phyloP scores from a whole-genome alignment of 2,797 vertebrate species.

The Cirrhinus molitorella region DNA sequence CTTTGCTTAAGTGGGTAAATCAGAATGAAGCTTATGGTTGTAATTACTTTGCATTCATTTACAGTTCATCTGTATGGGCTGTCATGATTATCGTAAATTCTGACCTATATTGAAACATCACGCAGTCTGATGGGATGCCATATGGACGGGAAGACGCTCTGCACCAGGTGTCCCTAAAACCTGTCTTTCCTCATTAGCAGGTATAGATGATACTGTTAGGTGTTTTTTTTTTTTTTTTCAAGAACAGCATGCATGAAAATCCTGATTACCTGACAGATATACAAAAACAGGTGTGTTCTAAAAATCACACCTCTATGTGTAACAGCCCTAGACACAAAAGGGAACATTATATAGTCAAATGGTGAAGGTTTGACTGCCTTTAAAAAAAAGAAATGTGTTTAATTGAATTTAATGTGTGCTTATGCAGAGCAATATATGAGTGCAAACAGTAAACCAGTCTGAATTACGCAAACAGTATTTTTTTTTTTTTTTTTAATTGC shows the following conservation, averaged over 20 bases:
- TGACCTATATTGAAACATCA: not conserved
- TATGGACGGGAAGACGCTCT: slow-evolving; percentile 2
- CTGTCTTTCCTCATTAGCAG: slow-evolving; percentile 18
- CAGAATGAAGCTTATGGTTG: slow-evolving; percentile 1
- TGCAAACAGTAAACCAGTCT: too few species aligned
- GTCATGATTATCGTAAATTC: not conserved
- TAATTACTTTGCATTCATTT: not conserved
- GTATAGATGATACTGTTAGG: not conserved
- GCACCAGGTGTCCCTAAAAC: not conserved
- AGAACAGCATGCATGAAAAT: not conserved
- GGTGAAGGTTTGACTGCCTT: not conserved
- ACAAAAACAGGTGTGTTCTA: not conserved
- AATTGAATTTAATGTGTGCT: not conserved
- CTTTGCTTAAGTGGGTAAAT: slow-evolving; percentile 1
- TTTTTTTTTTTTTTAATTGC: too few species aligned
- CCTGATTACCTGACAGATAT: not conserved
- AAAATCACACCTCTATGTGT: not conserved
- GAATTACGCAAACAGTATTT: too few species aligned
- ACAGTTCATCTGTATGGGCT: slow-evolving; percentile 7
- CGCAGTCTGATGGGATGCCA: slow-evolving; percentile 5
- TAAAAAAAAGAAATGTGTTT: not conserved
- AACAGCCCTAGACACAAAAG: not conserved
- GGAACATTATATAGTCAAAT: not conserved
- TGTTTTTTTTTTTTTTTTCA: not conserved
- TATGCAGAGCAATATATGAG: too few species aligned